phyloP scores from a whole-genome alignment of 2,888 invertebrate genomes.

The Cephus pygmeus region DNA sequence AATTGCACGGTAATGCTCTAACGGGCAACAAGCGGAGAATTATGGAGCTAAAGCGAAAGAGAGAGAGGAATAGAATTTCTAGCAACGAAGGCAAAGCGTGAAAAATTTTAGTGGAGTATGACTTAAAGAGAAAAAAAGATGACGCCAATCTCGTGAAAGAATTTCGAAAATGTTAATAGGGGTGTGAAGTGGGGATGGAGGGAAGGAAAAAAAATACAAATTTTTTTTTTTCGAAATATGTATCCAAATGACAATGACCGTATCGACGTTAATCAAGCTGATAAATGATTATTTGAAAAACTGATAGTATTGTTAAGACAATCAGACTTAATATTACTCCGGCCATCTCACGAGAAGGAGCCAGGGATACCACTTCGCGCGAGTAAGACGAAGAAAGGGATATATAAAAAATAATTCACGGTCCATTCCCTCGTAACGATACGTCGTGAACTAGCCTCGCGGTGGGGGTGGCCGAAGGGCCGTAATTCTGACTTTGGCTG shows the following conservation, averaged over 20 bases:
- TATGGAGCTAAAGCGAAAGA: background rate
- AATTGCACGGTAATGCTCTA: no score
- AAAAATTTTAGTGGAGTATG: background rate
- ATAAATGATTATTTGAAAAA: constrained; percentile 28
- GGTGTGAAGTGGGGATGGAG: no score
- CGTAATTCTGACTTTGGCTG: no score
- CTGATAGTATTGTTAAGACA: constrained; percentile 64
- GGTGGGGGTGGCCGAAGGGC: no score
- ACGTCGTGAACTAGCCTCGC: no score
- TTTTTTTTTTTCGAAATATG: background rate
- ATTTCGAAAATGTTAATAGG: background rate
- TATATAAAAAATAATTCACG: background rate
- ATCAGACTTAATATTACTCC: constrained; percentile 61
- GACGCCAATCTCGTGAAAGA: background rate
- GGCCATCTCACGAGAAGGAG: constrained; percentile 39
- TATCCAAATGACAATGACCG: background rate
- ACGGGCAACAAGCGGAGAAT: no score
- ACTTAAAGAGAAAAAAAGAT: no score
- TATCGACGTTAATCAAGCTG: constrained; percentile 21
- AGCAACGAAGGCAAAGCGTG: background rate
- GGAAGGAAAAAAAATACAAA: background rate
- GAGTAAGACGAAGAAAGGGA: background rate
- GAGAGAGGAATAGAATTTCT: background rate
- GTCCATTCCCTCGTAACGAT: no score
- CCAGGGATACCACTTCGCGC: background rate